These are phyloP conservation scores for Campoplex nolae DNA, from an alignment of 2,888 invertebrate genomes.

Conservation along the genomic window DNA sequence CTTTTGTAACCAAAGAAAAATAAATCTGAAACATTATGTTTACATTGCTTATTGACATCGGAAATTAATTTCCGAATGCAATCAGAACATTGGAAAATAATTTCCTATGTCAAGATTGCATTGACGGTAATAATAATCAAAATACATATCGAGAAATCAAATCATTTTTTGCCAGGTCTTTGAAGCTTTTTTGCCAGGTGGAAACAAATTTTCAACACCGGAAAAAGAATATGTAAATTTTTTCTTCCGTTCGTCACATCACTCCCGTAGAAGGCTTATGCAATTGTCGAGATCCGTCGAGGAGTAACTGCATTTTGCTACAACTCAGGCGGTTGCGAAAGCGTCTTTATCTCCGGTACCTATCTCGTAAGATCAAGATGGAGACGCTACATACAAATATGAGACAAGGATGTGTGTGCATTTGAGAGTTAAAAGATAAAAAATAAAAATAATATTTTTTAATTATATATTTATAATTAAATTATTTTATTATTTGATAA, in stretches of 20 bases:
- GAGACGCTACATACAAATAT: slow-evolving; percentile 32
- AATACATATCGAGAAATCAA: background rate
- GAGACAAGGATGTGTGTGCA: slow-evolving; percentile 22
- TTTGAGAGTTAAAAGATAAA: slow-evolving; percentile 58
- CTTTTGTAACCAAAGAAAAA: background rate
- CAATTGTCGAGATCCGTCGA: slow-evolving; percentile 77
- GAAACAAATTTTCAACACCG: background rate
- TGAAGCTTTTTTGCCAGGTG: too few relatives aligned
- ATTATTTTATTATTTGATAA: too few relatives aligned
- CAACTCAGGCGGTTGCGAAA: slow-evolving; percentile 63
- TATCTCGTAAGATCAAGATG: slow-evolving; percentile 39
- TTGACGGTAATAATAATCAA: background rate
- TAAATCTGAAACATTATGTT: background rate
- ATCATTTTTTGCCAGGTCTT: too few relatives aligned
- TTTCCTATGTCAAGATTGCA: background rate
- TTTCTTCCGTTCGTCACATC: slow-evolving; percentile 54
- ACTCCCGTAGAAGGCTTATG: slow-evolving; percentile 72
- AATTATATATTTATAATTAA: too few relatives aligned
- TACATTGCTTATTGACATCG: too few relatives aligned
- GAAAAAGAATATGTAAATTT: background rate
- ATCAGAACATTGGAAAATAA: too few relatives aligned
- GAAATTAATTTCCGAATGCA: too few relatives aligned
- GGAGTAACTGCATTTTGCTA: slow-evolving; percentile 78
- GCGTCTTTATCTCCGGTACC: slow-evolving; percentile 51
- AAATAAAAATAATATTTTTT: slow-evolving; percentile 43